phyloP scores from a whole-genome alignment of 2,888 invertebrate species.

The Heliconius sara region DNA sequence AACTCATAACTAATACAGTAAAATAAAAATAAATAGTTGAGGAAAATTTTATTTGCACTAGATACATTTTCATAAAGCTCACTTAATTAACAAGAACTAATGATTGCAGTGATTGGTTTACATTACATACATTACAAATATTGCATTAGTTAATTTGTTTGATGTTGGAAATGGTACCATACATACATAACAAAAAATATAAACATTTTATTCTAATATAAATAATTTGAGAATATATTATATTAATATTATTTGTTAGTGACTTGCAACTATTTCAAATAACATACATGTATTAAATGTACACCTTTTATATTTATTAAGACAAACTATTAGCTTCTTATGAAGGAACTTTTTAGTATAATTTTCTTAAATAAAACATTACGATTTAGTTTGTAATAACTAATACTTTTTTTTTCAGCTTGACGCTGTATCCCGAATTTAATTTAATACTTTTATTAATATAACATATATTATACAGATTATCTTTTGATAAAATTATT shows the following conservation, averaged over 20 bases:
- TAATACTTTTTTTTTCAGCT: neutral
- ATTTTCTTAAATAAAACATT: neutral
- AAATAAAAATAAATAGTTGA: neutral
- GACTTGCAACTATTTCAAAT: neutral
- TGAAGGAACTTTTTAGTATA: slow-evolving; percentile 15
- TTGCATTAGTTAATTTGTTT: neutral
- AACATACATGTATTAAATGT: neutral
- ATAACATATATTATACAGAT: neutral
- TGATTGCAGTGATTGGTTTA: slow-evolving; percentile 1
- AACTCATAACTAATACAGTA: neutral
- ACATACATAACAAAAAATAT: slow-evolving; percentile 9
- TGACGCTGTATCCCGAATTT: neutral
- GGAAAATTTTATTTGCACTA: slow-evolving; percentile 21
- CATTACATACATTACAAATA: slow-evolving; percentile 7
- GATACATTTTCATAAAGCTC: slow-evolving; percentile 5
- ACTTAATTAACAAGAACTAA: neutral
- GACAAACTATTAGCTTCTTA: neutral
- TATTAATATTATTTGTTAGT: slow-evolving; percentile 9
- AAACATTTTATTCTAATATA: neutral
- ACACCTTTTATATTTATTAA: slow-evolving; percentile 8
- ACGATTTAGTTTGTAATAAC: neutral
- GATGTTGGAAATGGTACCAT: neutral
- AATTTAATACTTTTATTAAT: slow-evolving; percentile 11
- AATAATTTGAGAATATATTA: slow-evolving; percentile 8
- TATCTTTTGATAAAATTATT: neutral